Evolutionary conservation across 2,797 vertebrate genomes (phyloP), one percentile per base, ranked within the genome.

Genomic region (Percopsis omiscomaycus): DNA sequence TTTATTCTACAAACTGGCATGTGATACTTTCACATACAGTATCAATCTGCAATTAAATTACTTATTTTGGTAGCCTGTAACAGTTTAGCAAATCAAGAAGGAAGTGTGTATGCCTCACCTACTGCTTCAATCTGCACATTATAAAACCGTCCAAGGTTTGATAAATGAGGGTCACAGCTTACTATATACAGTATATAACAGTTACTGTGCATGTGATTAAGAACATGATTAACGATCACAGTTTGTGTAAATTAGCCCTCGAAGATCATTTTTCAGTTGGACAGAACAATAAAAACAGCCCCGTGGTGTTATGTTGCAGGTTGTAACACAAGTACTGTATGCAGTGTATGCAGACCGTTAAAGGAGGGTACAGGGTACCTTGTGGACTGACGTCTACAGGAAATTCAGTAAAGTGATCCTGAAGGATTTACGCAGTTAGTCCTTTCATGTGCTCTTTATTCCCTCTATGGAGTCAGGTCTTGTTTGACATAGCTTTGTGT

Each of bases 341-440:
- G 22, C 22, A 22, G 22, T 22, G 22, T 22, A 22, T 22, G 14
- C 49, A 22, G 37, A 37, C 22, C 52, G 50, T 46, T 10, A 52
- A 27, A 46, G 28, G 32, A 56, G 61, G 49, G 51, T 28, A 54
- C 54, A 47, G 54, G 15, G 11, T 64, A 27, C 51, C 4, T 32
- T 32, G 63, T 50, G 55, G 47, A 52, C n/a, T 46, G 63, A 69
- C 32, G 13, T 27, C 27, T 32, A 27, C 61, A 61, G 69, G 69
- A 68, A 71, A 58, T 8, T 16, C 61, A 56, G 79, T 63, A 70
- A 79, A 49, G 22, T 27, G 60, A 80, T 71, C 65, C 59, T n/a
- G 53, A 37, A 52, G 64, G 55, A 59, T n/a, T 8, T 15, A 4
- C n/a, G 45, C 59, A 4, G 66, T 15, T 12, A 8, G 53, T 5